Percentiles rank a stretch among this genome's conserved stretches.
Conservation (phyloP, 2,888 invertebrate species). For the Cryptophagus acutangulus region DNA sequence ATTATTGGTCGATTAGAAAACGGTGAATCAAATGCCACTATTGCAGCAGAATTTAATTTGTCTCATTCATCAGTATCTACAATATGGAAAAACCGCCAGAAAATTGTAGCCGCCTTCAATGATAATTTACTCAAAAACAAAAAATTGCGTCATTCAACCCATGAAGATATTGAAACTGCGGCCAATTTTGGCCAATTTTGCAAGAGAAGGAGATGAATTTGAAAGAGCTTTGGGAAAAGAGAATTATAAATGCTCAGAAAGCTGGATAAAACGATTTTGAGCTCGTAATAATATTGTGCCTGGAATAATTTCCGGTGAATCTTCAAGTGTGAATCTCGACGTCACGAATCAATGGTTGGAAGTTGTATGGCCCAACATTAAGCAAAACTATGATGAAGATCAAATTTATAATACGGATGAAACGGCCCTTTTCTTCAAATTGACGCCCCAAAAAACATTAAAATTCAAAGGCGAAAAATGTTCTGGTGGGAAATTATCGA, state of each 20-base stretch:
- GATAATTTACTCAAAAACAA: slow-evolving; percentile 19
- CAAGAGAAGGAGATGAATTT: slow-evolving; percentile 21
- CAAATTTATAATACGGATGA: slow-evolving; percentile 35
- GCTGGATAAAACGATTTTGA: slow-evolving; percentile 24
- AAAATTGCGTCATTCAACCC: slow-evolving; percentile 15
- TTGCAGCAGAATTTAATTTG: slow-evolving; percentile 20
- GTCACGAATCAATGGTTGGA: slow-evolving; percentile 17
- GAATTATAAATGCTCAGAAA: slow-evolving; percentile 22
- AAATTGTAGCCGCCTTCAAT: slow-evolving; percentile 16
- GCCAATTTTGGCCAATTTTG: too few relatives aligned
- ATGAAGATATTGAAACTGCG: slow-evolving; percentile 20
- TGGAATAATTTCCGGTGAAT: slow-evolving; percentile 22
- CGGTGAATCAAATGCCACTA: slow-evolving; percentile 14
- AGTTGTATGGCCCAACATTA: slow-evolving; percentile 20
- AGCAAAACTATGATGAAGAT: slow-evolving; percentile 18
- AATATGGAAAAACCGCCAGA: slow-evolving; percentile 19
- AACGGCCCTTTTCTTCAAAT: slow-evolving; percentile 29
- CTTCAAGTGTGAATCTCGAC: slow-evolving; percentile 17
- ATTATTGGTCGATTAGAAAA: slow-evolving; percentile 18
- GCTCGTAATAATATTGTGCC: slow-evolving; percentile 23
- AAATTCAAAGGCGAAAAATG: slow-evolving; percentile 32
- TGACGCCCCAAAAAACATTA: slow-evolving; percentile 28
- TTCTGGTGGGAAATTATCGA: slow-evolving; percentile 32
- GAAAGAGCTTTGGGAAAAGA: slow-evolving; percentile 15
- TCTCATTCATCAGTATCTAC: slow-evolving; percentile 20